phyloP scores from a whole-genome alignment of 1,140 invertebrate genomes.

The Campoletis sonorensis region DNA sequence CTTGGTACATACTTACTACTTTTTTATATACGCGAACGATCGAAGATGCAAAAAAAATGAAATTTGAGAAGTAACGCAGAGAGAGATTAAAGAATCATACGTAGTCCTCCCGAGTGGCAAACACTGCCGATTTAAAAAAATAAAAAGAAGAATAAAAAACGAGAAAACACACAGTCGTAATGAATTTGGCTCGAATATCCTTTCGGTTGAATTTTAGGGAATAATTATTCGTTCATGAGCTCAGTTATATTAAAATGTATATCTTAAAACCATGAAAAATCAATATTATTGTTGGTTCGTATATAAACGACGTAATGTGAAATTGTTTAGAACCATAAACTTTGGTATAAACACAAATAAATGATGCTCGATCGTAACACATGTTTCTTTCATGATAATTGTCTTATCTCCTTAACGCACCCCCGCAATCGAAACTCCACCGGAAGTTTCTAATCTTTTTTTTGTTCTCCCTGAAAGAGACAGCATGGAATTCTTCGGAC shows the following conservation, averaged over 20 bases:
- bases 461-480: not conserved
- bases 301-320: slow-evolving; percentile 1
- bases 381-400: not conserved
- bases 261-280: not conserved
- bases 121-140: slow-evolving; percentile 38
- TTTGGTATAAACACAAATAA: slow-evolving; percentile 14
- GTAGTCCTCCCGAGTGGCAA: slow-evolving; percentile 22
- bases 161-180: not conserved
- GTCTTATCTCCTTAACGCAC: not conserved
- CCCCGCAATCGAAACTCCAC: not conserved
- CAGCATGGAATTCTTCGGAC: not conserved
- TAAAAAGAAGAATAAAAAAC: slow-evolving; percentile 10
- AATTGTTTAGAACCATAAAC: not conserved
- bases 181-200: not conserved
- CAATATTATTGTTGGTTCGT: slow-evolving; percentile 8
- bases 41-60: not conserved
- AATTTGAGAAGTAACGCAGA: not conserved
- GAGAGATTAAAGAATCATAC: not conserved
- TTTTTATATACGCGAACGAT: slow-evolving; percentile 31
- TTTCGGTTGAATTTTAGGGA: too few relatives aligned
- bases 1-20: slow-evolving; percentile 32
- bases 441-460: slow-evolving; percentile 13
- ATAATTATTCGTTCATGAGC: too few relatives aligned
- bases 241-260: not conserved
- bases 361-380: not conserved